Base-by-base conservation (phyloP, 2,113 vertebrate genomes). In the Leptodactylus fuscus region DNA sequence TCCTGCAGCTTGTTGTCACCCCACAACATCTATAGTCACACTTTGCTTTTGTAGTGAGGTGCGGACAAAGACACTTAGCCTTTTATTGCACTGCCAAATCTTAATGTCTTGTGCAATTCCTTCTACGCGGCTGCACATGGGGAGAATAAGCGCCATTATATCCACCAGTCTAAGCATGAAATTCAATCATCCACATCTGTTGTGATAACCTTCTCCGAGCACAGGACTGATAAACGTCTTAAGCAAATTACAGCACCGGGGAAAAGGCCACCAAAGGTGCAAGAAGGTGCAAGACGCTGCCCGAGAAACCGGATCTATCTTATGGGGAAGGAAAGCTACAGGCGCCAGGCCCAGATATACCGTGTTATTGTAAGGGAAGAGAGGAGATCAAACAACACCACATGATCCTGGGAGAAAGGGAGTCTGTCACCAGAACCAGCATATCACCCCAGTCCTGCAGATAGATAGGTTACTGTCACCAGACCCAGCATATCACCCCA, bases 51-150 rank as follows among this genome's bases (percentile, higher is more conserved):
- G 46, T 79, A 77, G 62, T 9, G 44, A 69, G 46, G 58, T 67
- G 58, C 44, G 62, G 41, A 79, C 60, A 69, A 79, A 51, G 55
- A 85, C 83, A 85, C 75, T 85, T 78, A 48, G 15, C 74, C 83
- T 53, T 85, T 85, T 27, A 85, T 85, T 79, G 46, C 75, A n/a
- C 38, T 85, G 83, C 75, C 83, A 85, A 83, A 24, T 79, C 65
- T 55, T 79, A 85, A 69, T 69, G 83, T 55, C 83, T 79, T 85
- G 62, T 85, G 83, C 74, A 79, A 85, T 79, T 53, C 18, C 16
- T 29, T 67, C 53, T 69, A 34, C 70, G 49, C 36, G 46, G 29
- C 27, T 27, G 60, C 41, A 20, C 77, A 81, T 53, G 12, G 7
- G 84, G 22, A 49, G 60, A 78, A 73, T 29, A 85, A 53, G 18